Percentiles rank a stretch among this genome's conserved stretches.
These are phyloP conservation scores for Andinoacara biseriatus DNA, from an alignment of 2,113 vertebrate species.

Conservation along the genomic window DNA sequence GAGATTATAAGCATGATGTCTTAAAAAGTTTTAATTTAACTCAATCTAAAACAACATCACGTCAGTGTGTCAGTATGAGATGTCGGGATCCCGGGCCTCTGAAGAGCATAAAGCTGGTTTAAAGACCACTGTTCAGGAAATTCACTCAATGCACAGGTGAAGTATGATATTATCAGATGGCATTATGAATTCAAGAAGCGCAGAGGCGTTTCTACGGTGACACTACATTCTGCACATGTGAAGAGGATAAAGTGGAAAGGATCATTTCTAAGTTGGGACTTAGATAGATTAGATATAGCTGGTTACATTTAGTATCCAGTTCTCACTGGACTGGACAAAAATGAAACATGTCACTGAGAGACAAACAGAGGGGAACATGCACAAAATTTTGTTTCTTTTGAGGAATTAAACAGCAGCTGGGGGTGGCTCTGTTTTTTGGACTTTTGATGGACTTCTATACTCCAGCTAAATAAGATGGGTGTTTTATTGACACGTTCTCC, in stretches of 20 bases:
- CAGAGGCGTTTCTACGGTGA: background rate
- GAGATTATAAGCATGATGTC: background rate
- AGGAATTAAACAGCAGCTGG: too few relatives aligned
- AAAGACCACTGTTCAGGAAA: background rate
- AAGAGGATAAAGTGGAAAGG: background rate
- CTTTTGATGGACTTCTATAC: accelerated
- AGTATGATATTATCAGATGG: background rate
- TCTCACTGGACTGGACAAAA: background rate
- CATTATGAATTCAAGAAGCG: background rate
- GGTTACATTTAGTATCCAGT: background rate
- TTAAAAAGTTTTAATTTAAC: background rate
- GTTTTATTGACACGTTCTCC: too few relatives aligned
- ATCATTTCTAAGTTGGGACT: background rate
- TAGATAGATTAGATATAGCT: background rate
- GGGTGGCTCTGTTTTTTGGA: background rate
- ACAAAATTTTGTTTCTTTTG: too few relatives aligned
- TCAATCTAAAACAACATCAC: background rate
- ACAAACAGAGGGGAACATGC: background rate
- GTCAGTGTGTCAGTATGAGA: background rate
- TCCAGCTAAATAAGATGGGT: background rate
- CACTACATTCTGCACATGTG: background rate
- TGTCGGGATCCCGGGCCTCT: background rate
- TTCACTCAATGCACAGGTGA: accelerated
- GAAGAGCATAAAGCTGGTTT: background rate
- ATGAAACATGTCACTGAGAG: background rate